Conservation (phyloP, 2,797 vertebrate species). For the Chaenodraco wilsoni region DNA sequence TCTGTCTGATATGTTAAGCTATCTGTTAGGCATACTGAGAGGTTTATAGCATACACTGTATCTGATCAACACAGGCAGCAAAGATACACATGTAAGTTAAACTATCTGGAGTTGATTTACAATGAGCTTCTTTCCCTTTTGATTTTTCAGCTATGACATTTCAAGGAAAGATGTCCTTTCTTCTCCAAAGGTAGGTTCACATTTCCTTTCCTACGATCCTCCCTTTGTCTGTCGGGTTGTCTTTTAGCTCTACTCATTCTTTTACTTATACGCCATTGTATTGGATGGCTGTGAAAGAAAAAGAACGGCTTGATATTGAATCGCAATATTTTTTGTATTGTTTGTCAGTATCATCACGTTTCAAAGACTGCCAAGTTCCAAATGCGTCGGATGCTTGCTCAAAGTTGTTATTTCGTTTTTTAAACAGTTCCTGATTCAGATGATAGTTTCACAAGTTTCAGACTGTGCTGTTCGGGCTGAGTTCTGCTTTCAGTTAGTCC, state of each 20-base stretch:
- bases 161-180: slow-evolving; percentile 48
- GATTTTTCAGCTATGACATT: slow-evolving; percentile 62
- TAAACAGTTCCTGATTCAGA: background rate
- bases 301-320: background rate
- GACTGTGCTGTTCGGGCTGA: background rate
- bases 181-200: slow-evolving; percentile 56
- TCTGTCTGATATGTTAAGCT: slow-evolving; percentile 18
- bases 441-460: background rate
- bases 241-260: background rate
- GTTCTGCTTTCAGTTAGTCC: background rate
- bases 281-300: background rate
- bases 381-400: background rate
- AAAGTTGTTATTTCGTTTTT: background rate
- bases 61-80: slow-evolving; percentile 37
- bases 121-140: background rate
- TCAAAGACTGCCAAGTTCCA: background rate
- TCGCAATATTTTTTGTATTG: background rate
- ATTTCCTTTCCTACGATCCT: background rate
- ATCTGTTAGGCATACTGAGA: background rate
- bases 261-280: background rate
- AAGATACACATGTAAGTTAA: background rate
- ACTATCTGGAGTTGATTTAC: background rate
- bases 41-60: slow-evolving; percentile 28
- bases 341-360: background rate
- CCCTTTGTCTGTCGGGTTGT: background rate